These are phyloP conservation scores for Coenonympha glycerion DNA, from an alignment of 2,888 invertebrate species.

Conservation along the genomic window DNA sequence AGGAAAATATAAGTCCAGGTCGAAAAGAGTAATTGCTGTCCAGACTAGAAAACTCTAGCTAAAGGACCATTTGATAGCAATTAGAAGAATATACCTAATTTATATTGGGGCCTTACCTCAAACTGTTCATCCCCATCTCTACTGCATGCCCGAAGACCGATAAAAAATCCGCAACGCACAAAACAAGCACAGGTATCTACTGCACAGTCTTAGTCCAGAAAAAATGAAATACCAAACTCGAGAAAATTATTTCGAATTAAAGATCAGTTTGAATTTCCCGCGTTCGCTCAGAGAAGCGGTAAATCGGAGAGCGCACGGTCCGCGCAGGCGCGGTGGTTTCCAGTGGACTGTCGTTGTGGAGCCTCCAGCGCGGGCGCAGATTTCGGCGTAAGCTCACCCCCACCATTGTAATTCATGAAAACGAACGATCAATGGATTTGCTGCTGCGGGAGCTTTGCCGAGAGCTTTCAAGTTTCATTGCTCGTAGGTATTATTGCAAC, in stretches of 20 bases:
- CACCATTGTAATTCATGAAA: slow-evolving; percentile 67
- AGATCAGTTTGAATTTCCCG: slow-evolving; percentile 51
- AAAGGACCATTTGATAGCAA: too few species aligned
- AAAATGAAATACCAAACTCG: slow-evolving; percentile 23
- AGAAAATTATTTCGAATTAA: background rate
- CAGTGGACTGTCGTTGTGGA: slow-evolving; percentile 41
- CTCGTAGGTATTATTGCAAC: background rate
- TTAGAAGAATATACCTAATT: too few species aligned
- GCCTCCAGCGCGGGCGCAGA: slow-evolving; percentile 55
- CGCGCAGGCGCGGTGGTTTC: slow-evolving; percentile 53
- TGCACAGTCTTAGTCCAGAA: slow-evolving; percentile 34
- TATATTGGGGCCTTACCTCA: slow-evolving; percentile 51
- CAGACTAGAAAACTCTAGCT: too few species aligned
- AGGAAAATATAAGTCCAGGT: too few species aligned
- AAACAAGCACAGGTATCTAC: slow-evolving; percentile 45
- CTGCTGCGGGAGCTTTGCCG: slow-evolving; percentile 21
- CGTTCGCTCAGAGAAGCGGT: slow-evolving; percentile 36
- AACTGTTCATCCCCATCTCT: slow-evolving; percentile 55
- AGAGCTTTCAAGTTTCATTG: background rate
- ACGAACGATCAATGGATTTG: slow-evolving; percentile 47
- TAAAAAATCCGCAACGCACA: slow-evolving; percentile 41
- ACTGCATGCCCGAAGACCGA: slow-evolving; percentile 55
- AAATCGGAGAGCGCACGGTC: slow-evolving; percentile 32
- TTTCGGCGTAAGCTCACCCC: slow-evolving; percentile 39
- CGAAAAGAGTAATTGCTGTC: too few species aligned